These are phyloP conservation scores for Troilus luridus DNA, from an alignment of 2,888 invertebrate genomes.

Conservation along the genomic window DNA sequence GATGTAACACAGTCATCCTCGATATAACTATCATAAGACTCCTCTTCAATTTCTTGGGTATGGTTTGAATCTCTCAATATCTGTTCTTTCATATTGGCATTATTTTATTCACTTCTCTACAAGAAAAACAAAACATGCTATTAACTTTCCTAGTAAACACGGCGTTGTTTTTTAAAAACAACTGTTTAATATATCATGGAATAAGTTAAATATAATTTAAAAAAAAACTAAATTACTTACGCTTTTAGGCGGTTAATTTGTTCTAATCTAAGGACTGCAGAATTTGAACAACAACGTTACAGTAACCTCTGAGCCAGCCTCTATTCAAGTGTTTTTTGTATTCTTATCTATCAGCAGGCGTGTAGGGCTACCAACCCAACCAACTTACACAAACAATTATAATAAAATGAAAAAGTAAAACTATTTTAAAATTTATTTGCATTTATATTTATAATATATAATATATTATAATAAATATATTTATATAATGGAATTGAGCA, in stretches of 20 bases:
- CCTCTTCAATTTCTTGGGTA: conserved; percentile 41
- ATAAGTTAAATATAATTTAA: neutral
- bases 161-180: conserved; percentile 3
- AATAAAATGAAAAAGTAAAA: neutral
- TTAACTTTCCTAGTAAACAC: conserved; percentile 11
- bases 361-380: neutral
- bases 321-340: conserved; percentile 38
- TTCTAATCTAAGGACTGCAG: neutral
- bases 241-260: conserved; percentile 4
- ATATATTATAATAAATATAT: too few relatives aligned
- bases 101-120: conserved; percentile 32
- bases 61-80: conserved; percentile 33
- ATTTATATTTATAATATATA: too few relatives aligned
- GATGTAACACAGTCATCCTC: conserved; percentile 50
- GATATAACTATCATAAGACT: conserved; percentile 44
- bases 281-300: conserved; percentile 26
- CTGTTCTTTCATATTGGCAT: conserved; percentile 37
- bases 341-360: conserved; percentile 18
- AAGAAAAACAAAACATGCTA: conserved; percentile 32
- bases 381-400: neutral
- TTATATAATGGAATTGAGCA: neutral
- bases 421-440: neutral
- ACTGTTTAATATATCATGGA: neutral
- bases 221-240: neutral
- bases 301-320: neutral